Conservation (phyloP, 1,140 invertebrate species). For the Zaprionus lachaisei region DNA sequence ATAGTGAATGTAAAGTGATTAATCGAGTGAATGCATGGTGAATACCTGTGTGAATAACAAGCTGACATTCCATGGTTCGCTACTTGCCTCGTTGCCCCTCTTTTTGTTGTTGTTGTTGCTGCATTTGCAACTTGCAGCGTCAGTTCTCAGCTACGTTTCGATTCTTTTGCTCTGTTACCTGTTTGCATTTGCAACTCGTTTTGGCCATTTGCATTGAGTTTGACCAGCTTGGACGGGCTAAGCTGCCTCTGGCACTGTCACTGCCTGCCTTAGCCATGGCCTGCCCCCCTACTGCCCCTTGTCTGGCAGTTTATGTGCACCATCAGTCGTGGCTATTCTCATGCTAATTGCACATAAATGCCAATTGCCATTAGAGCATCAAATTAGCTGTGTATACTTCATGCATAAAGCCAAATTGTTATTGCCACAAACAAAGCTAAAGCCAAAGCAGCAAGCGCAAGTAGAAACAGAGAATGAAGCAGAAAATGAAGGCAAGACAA, state of each 20-base stretch:
- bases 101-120: conserved; percentile 4
- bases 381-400: conserved; percentile 61
- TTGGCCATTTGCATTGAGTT: conserved; percentile 44
- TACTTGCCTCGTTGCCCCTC: conserved; percentile 14
- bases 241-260: neutral
- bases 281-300: neutral
- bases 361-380: conserved; percentile 49
- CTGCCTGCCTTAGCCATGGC: no score
- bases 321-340: conserved; percentile 29
- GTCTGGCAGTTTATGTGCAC: conserved; percentile 20
- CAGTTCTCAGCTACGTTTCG: conserved; percentile 16
- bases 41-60: conserved; percentile 24
- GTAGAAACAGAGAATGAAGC: neutral
- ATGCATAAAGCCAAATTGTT: conserved; percentile 74
- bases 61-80: conserved; percentile 40
- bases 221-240: conserved; percentile 31
- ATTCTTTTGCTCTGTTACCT: conserved; percentile 31
- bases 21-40: neutral
- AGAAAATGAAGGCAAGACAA: neutral
- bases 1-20: neutral
- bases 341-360: conserved; percentile 50
- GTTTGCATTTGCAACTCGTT: conserved; percentile 50
- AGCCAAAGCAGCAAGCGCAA: conserved; percentile 7
- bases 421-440: conserved; percentile 59
- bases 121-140: conserved; percentile 37